Percentiles rank a stretch among this genome's conserved stretches.
Conservation (phyloP, 2,888 invertebrate genomes). For the Acanthococcus lagerstroemiae region DNA sequence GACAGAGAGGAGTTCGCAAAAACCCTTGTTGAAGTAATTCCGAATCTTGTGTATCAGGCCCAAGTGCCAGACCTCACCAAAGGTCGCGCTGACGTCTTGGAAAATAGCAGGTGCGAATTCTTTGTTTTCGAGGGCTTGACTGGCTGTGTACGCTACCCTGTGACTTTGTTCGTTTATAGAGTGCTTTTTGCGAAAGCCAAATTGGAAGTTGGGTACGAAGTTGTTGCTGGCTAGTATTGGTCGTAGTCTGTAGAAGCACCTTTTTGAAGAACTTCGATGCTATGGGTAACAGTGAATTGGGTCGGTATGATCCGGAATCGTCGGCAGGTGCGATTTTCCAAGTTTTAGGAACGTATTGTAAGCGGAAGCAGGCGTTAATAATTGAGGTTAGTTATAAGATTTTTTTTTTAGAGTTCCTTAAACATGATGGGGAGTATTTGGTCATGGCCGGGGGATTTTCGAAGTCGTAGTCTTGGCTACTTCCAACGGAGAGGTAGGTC, state of each 20-base stretch:
- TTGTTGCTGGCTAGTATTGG: not conserved
- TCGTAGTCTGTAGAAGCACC: not conserved
- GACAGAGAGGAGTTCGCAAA: too few relatives aligned
- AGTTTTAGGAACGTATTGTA: not conserved
- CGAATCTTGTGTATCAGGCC: not conserved
- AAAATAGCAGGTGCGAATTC: not conserved
- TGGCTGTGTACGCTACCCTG: not conserved
- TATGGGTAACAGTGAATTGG: too few relatives aligned
- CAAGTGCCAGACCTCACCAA: not conserved
- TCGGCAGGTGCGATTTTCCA: not conserved
- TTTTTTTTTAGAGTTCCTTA: not conserved
- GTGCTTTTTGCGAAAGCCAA: too few relatives aligned
- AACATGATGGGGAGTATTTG: not conserved
- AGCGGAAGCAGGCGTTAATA: not conserved
- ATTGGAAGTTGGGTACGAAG: not conserved
- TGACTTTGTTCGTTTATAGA: not conserved
- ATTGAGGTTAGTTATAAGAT: not conserved
- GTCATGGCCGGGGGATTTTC: not conserved
- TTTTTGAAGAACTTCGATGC: not conserved
- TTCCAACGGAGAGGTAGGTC: not conserved
- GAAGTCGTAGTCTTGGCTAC: too few relatives aligned
- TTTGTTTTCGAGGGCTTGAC: not conserved
- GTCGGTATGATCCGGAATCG: not conserved
- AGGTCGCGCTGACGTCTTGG: not conserved
- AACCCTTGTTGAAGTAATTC: not conserved